A percentile compares a stretch with the other conserved stretches of the same genome.
phyloP scores from a whole-genome alignment of 2,888 invertebrate species.

The Lacanobia wlatinum region DNA sequence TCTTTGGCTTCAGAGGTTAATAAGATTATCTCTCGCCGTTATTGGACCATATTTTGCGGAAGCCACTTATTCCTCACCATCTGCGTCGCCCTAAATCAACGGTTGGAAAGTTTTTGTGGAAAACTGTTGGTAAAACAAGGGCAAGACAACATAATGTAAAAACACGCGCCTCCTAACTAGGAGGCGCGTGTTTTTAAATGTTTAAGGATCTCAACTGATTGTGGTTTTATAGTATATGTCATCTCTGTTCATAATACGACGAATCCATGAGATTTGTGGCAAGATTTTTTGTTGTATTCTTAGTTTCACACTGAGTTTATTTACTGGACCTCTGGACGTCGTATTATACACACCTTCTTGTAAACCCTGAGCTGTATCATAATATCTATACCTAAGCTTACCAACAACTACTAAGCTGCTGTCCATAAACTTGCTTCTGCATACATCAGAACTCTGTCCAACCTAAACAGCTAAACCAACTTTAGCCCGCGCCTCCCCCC shows the following conservation, averaged over 20 bases:
- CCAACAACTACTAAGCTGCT: slow-evolving; percentile 16
- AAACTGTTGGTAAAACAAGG: slow-evolving; percentile 11
- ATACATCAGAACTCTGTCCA: slow-evolving; percentile 24
- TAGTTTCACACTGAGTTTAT: no score
- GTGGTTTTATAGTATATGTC: background rate
- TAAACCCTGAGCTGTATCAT: background rate
- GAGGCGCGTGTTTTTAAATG: no score
- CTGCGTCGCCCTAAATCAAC: slow-evolving; percentile 24
- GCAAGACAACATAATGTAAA: slow-evolving; percentile 2
- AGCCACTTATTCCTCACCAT: slow-evolving; percentile 38
- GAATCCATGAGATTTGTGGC: no score
- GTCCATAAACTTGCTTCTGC: slow-evolving; percentile 24
- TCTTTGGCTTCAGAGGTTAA: slow-evolving; percentile 39
- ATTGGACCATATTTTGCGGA: slow-evolving; percentile 36
- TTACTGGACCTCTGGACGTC: no score
- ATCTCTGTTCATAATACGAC: no score
- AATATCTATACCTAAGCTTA: background rate
- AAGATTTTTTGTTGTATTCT: no score
- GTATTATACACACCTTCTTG: background rate
- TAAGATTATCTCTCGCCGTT: slow-evolving; percentile 32
- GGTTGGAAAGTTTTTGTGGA: slow-evolving; percentile 24
- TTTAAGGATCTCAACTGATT: no score
- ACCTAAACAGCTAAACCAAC: slow-evolving; percentile 17
- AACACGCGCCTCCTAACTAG: background rate
- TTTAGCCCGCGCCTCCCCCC: background rate